Evolutionary conservation across 2,113 vertebrate genomes (phyloP), one percentile per base, ranked within the genome.

Genomic region (Sinocyclocheilus anshuiensis): DNA sequence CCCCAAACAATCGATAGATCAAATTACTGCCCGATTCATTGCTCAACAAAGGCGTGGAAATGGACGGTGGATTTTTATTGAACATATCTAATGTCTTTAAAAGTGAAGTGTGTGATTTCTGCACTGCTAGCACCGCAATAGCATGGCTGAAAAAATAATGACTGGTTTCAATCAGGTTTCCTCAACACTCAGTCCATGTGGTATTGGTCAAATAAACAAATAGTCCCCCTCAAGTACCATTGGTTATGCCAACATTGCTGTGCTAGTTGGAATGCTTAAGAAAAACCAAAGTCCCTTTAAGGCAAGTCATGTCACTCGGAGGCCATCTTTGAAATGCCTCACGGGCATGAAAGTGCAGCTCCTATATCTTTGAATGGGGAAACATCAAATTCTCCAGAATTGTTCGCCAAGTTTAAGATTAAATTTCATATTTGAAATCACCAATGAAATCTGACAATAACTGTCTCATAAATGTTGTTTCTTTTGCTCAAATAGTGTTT

Each of bases 1-100:
- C 26, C 53, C 39, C 11, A 79, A 84, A 86, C 15, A 79, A 88
- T 18, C 22, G 55, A 78, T n/a, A 8, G 61, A 71, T 86, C 63
- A 83, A 48, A 74, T 79, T 74, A 67, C 50, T 22, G 10, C 16
- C n/a, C 1, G 12, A 18, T 71, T 74, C 78, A 48, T 48, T 81
- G 59, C 45, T 67, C 29, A 61, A 80, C 59, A 65, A 8, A 86
- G 81, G 78, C 22, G 78, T 83, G 63, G 81, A 57, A 33, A 1
- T 69, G 24, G 61, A 24, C 24, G 0, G 1, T 57, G 26, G 16
- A 39, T 39, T 72, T 33, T 55, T 55, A 65, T 63, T 81, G 39
- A 48, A 42, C n/a, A 65, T 67, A 65, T 48, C 22, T 81, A 12
- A 78, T 13, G 77, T 81, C 39, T 48, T 63, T 65, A 81, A 83